phyloP scores from a whole-genome alignment of 2,113 vertebrate genomes.

The Burhinus oedicnemus region DNA sequence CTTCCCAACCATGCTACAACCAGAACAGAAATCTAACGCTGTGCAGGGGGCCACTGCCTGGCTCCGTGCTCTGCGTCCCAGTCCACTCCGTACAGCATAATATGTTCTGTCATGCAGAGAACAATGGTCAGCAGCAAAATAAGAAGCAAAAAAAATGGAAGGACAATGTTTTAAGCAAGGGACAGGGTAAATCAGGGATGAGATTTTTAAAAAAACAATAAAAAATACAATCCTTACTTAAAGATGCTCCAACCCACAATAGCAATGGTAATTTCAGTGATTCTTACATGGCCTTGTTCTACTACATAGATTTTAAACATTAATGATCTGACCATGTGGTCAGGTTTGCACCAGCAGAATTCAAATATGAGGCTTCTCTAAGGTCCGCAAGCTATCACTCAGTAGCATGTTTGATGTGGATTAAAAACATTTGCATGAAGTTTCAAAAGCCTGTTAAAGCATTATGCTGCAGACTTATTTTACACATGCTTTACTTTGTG shows the following conservation, averaged over 20 bases:
- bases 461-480: not conserved
- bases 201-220: not conserved
- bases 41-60: not conserved
- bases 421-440: not conserved
- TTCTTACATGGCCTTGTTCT: not conserved
- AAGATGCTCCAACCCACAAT: not conserved
- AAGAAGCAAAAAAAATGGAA: not conserved
- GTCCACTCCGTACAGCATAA: fast-evolving
- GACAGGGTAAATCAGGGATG: not conserved
- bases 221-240: not conserved
- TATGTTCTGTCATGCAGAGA: not conserved
- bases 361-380: not conserved
- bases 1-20: not conserved
- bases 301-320: not conserved
- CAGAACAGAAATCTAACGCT: not conserved
- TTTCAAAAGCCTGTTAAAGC: not conserved
- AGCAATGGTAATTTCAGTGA: not conserved
- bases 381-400: not conserved
- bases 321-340: not conserved
- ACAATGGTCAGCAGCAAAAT: not conserved
- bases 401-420: not conserved
- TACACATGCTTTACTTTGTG: not conserved
- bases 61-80: fast-evolving
- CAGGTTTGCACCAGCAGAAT: not conserved
- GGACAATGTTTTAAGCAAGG: not conserved